Base-by-base conservation (phyloP, 1,140 invertebrate species). In the Popillia japonica region DNA sequence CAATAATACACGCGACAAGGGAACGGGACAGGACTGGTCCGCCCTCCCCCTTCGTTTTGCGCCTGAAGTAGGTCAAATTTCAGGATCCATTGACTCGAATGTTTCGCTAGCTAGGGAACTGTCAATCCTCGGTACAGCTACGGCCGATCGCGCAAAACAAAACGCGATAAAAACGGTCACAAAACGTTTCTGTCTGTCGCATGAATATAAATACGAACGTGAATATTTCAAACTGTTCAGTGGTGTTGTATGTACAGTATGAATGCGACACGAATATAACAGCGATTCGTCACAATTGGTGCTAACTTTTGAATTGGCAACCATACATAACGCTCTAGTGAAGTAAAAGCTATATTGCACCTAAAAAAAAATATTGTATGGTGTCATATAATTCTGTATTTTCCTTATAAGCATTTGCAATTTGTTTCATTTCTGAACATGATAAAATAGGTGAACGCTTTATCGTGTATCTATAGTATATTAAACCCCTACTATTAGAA, bases 51-150 rank as follows among this genome's bases (percentile, higher is more conserved):
- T 4, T 4, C 27, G 27, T 34, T 34, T 34, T 34, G 61, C 20
- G 17, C 11, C 61, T 34, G 22, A 68, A 68, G 61, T 68, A 68
- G 61, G 61, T 22, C 61, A 68, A 68, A 68, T 68, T 68, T 68
- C 27, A 68, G 61, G 61, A 10, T 10, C 61, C 61, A 68, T 68
- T 68, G 61, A 68, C 20, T 68, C 61, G 61, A 27, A 68, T 14
- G 22, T 23, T 68, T 68, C 22, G 61, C 61, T 17, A n/a, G 61
- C 8, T 22, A 10, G 11, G 61, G 27, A 34, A 34, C 61, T 68
- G 61, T 68, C 61, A 68, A 68, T 68, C 61, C 22, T 68, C 0
- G 4, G 14, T 55, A 14, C 6, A 3, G 48, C 48, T 17, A 17
- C 14, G 14, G 2, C 2, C n/a, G 1, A 55, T 17, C 11, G 48